Evolutionary conservation across 2,113 vertebrate genomes (phyloP).

Genomic region (Vulpes ferrilata): DNA sequence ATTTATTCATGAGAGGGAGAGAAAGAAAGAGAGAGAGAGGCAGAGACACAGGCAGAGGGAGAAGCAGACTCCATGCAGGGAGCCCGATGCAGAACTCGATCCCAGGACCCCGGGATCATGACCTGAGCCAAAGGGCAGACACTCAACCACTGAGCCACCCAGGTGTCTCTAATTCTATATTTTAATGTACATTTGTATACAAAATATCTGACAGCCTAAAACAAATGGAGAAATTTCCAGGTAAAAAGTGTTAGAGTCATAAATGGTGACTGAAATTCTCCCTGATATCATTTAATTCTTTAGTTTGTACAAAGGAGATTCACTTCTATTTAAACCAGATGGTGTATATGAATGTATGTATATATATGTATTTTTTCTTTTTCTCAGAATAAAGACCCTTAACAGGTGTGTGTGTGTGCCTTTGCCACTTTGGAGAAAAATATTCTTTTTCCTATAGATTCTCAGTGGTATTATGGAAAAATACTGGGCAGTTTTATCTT

Average conservation of each 20-base stretch:
- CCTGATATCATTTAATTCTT: background rate
- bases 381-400: background rate
- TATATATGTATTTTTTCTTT: fast-evolving
- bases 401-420: background rate
- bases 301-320: background rate
- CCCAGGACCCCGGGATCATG: no score
- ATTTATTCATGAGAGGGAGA: no score
- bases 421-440: conserved; percentile 30
- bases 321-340: background rate
- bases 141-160: no score
- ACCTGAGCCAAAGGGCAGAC: no score
- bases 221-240: background rate
- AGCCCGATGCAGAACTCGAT: no score
- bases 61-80: no score
- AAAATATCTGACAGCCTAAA: conserved; percentile 55
- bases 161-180: background rate
- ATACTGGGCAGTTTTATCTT: background rate
- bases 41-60: no score
- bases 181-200: conserved; percentile 16
- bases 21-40: no score
- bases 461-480: conserved; percentile 2
- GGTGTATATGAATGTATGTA: background rate
- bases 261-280: background rate
- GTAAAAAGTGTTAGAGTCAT: background rate
- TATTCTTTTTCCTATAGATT: background rate